Conservation (phyloP, 2,888 invertebrate species). For the Choreutis nemorana region DNA sequence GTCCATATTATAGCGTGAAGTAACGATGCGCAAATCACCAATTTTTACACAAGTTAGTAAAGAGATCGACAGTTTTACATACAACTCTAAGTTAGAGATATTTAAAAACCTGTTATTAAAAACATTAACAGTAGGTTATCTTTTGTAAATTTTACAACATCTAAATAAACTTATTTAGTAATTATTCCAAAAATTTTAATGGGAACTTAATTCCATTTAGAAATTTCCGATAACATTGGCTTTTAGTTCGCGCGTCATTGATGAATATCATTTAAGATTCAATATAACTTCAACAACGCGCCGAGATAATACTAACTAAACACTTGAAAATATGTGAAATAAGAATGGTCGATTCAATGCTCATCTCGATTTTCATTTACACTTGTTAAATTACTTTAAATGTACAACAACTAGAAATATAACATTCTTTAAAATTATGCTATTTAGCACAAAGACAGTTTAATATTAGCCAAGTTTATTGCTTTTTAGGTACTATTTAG, state of each 20-base stretch:
- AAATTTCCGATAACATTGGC: conserved; percentile 27
- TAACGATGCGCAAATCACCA: conserved; percentile 57
- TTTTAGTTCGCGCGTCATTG: too few species aligned
- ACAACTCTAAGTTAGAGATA: conserved; percentile 45
- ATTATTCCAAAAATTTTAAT: conserved; percentile 26
- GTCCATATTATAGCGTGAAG: conserved; percentile 59
- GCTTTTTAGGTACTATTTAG: conserved; percentile 1
- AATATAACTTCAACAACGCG: conserved; percentile 18
- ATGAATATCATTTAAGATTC: too few species aligned
- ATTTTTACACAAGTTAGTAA: conserved; percentile 51
- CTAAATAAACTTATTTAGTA: conserved; percentile 27
- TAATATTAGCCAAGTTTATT: conserved; percentile 8
- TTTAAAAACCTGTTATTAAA: conserved; percentile 38
- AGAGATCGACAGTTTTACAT: conserved; percentile 34
- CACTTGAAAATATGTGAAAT: conserved; percentile 66
- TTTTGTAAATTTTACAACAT: conserved; percentile 37
- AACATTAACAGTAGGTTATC: conserved; percentile 36
- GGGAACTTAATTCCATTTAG: conserved; percentile 65
- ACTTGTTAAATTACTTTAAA: conserved; percentile 8
- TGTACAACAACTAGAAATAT: too few species aligned
- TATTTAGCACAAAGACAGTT: too few species aligned
- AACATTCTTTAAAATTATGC: too few species aligned
- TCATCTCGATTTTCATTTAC: conserved; percentile 39
- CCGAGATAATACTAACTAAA: conserved; percentile 16
- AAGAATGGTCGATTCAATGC: conserved; percentile 45